A percentile compares a stretch with the other conserved stretches of the same genome.
Evolutionary conservation across 2,113 vertebrate genomes (phyloP).

Genomic region (Indri indri): DNA sequence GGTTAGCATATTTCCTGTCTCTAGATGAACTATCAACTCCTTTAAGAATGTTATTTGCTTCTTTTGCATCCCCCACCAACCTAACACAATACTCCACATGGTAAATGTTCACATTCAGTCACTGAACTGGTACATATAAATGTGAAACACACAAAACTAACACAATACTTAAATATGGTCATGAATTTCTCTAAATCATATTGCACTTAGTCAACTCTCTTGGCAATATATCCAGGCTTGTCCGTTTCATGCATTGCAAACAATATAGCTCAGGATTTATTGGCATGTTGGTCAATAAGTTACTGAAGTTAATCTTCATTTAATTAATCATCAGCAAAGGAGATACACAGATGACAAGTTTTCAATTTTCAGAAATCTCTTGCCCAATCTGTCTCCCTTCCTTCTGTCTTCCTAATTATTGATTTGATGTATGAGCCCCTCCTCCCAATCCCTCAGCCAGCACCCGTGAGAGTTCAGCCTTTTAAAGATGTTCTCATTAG

Average conservation of each 20-base stretch:
- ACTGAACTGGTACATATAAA: not conserved
- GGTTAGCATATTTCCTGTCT: not conserved
- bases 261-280: constrained; percentile 44
- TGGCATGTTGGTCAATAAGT: constrained; percentile 59
- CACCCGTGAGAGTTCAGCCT: constrained; percentile 62
- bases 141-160: not conserved
- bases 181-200: constrained; percentile 18
- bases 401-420: constrained; percentile 72
- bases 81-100: not conserved
- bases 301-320: constrained; percentile 73
- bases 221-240: not conserved
- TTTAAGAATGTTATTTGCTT: constrained; percentile 38
- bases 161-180: not conserved
- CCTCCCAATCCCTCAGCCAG: constrained; percentile 51
- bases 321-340: constrained; percentile 65
- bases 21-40: not conserved
- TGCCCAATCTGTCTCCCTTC: constrained; percentile 58
- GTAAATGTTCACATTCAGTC: not conserved
- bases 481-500: constrained; percentile 76
- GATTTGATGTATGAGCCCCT: constrained; percentile 62
- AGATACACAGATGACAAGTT: constrained; percentile 55
- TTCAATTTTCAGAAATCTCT: constrained; percentile 75
- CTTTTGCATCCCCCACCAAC: not conserved
- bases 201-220: not conserved
- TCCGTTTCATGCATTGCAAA: not conserved